Base-by-base conservation (phyloP, 2,888 invertebrate species). In the Heliothis peltigera region DNA sequence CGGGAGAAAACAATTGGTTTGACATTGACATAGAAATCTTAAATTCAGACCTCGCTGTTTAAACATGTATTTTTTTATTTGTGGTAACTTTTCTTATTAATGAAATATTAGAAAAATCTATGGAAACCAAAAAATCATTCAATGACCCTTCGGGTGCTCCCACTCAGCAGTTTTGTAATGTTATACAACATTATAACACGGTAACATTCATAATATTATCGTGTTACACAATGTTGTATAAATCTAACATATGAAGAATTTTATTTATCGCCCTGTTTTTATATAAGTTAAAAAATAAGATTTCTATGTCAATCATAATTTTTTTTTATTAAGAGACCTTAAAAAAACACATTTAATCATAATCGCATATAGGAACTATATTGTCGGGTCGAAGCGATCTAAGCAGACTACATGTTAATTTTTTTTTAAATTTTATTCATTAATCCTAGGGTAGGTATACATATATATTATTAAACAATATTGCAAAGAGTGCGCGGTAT, bases 361-460 rank as follows among this genome's bases (percentile, higher is more conserved):
- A 61, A 76, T 79, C 57, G 66, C 57, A 64, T 77, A 81, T 92
- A 92, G 92, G 92, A 92, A 91, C 92, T 91, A 90, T 91, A 62
- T 70, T 58, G 47, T 78, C 54, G 55, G 84, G 72, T 83, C 78
- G 92, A 92, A 92, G 91, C 92, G 92, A 91, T 84, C 88, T 82
- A 88, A 88, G 89, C 90, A 67, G 75, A 85, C 82, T 79, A 85
- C 82, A 64, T 59, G 64, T 79, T n/a, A 48, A 70, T 57, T 57
- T 79, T 65, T 65, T 69, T 71, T 53, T 56, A n/a, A n/a, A 52
- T 73, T 65, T 74, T 65, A 76, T 63, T 60, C 43, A 52, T 19
- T 77, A 52, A 77, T 67, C 70, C 68, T 79, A 79, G 25, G 42
- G 63, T 80, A 80, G 60, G 67, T 75, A 68, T 81, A 74, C 76